A percentile compares a stretch with the other conserved stretches of the same genome.
phyloP scores from a whole-genome alignment of 2,888 invertebrate genomes.

The Barypeithes pellucidus region DNA sequence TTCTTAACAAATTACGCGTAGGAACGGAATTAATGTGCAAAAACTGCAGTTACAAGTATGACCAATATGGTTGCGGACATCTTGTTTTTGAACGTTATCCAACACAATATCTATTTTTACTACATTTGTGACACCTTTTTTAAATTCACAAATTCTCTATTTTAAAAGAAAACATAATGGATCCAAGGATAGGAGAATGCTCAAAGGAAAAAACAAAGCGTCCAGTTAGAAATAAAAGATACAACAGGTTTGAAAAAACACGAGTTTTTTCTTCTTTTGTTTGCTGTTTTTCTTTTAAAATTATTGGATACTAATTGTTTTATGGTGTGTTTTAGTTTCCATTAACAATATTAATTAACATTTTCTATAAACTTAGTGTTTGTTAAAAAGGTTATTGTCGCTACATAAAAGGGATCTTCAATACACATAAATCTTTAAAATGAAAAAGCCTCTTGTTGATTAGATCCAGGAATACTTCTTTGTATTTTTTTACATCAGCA shows the following conservation, averaged over 20 bases:
- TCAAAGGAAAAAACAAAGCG: constrained; percentile 74
- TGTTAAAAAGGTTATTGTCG: not conserved
- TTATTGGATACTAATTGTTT: constrained; percentile 23
- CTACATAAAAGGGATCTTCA: too few relatives aligned
- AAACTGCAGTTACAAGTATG: constrained; percentile 60
- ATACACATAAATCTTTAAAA: too few relatives aligned
- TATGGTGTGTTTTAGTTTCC: constrained; percentile 20
- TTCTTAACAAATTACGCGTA: constrained; percentile 14
- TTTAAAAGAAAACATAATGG: constrained; percentile 64
- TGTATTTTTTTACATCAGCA: too few relatives aligned
- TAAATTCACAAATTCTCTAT: constrained; percentile 48
- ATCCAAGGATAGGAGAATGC: constrained; percentile 67
- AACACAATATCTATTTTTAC: constrained; percentile 70
- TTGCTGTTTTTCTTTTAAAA: constrained; percentile 16
- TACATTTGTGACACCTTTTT: constrained; percentile 57
- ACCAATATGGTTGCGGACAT: constrained; percentile 65
- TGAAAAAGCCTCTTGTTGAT: too few relatives aligned
- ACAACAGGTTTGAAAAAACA: constrained; percentile 76
- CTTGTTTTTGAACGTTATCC: constrained; percentile 70
- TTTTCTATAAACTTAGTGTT: not conserved
- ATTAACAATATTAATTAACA: constrained; percentile 16
- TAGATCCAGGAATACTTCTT: too few relatives aligned
- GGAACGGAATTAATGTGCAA: constrained; percentile 34
- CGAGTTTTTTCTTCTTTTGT: constrained; percentile 21
- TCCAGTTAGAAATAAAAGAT: constrained; percentile 81